Percentiles rank a stretch among this genome's conserved stretches.
Conservation (phyloP, 2,888 invertebrate genomes). For the Diarsia brunnea region DNA sequence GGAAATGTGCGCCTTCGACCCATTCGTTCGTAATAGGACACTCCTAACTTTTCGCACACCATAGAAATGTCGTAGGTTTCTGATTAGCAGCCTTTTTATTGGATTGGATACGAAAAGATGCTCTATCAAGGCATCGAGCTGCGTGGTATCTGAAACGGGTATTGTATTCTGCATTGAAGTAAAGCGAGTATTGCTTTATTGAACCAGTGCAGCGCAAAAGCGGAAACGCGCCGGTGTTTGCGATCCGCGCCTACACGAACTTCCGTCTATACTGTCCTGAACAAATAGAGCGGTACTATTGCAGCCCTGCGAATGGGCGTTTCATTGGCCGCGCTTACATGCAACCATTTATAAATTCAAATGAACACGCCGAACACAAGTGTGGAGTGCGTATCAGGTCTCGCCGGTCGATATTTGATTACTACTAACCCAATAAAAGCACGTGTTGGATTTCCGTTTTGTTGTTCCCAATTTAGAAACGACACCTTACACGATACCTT, state of each 20-base stretch:
- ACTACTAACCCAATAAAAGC: slow-evolving; percentile 64
- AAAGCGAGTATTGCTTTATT: slow-evolving; percentile 60
- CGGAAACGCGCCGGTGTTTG: slow-evolving; percentile 82
- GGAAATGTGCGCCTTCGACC: slow-evolving; percentile 64
- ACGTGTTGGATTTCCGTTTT: slow-evolving; percentile 60
- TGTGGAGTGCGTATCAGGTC: slow-evolving; percentile 57
- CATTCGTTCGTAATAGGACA: slow-evolving; percentile 64
- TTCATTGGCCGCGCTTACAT: slow-evolving; percentile 78
- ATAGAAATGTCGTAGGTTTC: slow-evolving; percentile 64
- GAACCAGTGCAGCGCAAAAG: slow-evolving; percentile 70
- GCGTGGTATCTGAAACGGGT: slow-evolving; percentile 1
- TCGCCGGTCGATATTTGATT: slow-evolving; percentile 64
- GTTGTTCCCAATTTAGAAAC: slow-evolving; percentile 54
- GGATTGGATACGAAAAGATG: no score
- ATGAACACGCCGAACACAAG: slow-evolving; percentile 70
- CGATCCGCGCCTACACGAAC: slow-evolving; percentile 84
- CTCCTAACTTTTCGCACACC: slow-evolving; percentile 68
- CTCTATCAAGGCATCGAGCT: slow-evolving; percentile 69
- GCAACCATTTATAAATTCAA: slow-evolving; percentile 83
- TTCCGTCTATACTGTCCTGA: slow-evolving; percentile 83
- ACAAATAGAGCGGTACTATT: slow-evolving; percentile 83
- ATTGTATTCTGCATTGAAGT: slow-evolving; percentile 52
- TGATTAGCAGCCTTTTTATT: slow-evolving; percentile 37
- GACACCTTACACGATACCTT: slow-evolving; percentile 43
- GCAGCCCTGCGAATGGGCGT: slow-evolving; percentile 77